Base-by-base conservation (phyloP, 2,113 vertebrate genomes). In the Crotophaga sulcirostris region DNA sequence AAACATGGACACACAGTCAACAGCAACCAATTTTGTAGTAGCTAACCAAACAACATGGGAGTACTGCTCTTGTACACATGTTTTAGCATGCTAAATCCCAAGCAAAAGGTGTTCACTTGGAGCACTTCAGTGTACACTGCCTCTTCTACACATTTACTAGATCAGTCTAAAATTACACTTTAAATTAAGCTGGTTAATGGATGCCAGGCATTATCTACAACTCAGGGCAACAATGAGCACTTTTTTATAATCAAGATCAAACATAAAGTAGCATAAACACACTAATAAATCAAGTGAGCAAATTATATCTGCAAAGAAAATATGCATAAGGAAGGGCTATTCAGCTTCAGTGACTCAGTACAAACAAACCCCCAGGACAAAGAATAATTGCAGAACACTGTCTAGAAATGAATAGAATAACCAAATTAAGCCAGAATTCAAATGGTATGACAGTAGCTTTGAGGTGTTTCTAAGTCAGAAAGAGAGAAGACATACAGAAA, bases 271-370 rank as follows among this genome's bases (percentile, higher is more conserved):
- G 81, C 74, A 79, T 83, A 91, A 96, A 89, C 62, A 87, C 45
- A 69, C 62, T 91, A 85, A 94, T 90, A 93, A 93, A 96, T 96
- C 90, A 94, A 95, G 78, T 68, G 79, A 93, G 59, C 29, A 95
- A 96, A 96, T 95, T 80, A 84, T 69, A 63, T 77, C 93, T 93
- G 84, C 78, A 59, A 93, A 95, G 82, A 94, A 96, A 95, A 95
- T 69, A 86, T 4, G 7, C 82, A 70, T 80, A 88, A 85, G 72
- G 91, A 94, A 93, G 78, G 74, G 90, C 82, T 82, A 90, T 90
- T 94, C 94, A 93, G 78, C 94, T 93, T 90, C 92, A 93, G 63
- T 80, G 85, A 83, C 63, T 96, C 79, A 51, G 60, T 87, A 95
- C 72, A 93, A 96, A 91, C 75, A 70, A 85, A 70, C 6, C 84